Evolutionary conservation across 92 coral and sea anemone genomes (phyloP).

Genomic region (Zoanthus gigantus): DNA sequence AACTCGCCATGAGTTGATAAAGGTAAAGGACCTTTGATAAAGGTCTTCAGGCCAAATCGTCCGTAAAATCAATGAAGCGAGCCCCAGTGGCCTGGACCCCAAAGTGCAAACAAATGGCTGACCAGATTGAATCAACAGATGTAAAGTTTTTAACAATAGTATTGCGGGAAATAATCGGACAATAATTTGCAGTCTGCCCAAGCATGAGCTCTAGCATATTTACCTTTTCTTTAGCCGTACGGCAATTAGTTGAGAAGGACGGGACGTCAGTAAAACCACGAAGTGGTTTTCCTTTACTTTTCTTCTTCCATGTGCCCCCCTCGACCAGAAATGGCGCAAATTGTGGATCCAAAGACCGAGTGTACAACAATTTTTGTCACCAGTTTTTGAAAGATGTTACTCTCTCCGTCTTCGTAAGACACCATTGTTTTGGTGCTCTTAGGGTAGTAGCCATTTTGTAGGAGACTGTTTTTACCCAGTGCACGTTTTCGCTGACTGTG

Average conservation of each 20-base stretch:
- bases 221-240: slow-evolving; percentile 36
- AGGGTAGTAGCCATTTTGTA: no score
- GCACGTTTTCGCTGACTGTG: no score
- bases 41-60: slow-evolving; percentile 18
- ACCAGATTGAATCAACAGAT: slow-evolving; percentile 47
- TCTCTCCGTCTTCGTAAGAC: slow-evolving; percentile 40
- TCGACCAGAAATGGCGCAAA: slow-evolving; percentile 36
- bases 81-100: slow-evolving; percentile 64
- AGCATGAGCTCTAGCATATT: slow-evolving; percentile 27
- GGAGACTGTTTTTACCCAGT: no score
- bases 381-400: slow-evolving; percentile 39
- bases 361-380: slow-evolving; percentile 39
- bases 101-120: slow-evolving; percentile 49
- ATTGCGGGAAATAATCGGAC: slow-evolving; percentile 38
- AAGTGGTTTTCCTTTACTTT: slow-evolving; percentile 9
- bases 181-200: slow-evolving; percentile 33
- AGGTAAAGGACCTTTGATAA: slow-evolving; percentile 10
- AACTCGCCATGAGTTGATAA: slow-evolving; percentile 47
- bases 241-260: slow-evolving; percentile 7
- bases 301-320: slow-evolving; percentile 38
- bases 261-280: slow-evolving; percentile 42
- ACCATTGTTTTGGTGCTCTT: slow-evolving; percentile 54
- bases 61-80: slow-evolving; percentile 42
- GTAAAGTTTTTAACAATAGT: slow-evolving; percentile 44
- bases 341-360: not conserved